Evolutionary conservation across 2,888 invertebrate species (phyloP), one percentile per base, ranked within the genome.

Genomic region (Lysandra bellargus): DNA sequence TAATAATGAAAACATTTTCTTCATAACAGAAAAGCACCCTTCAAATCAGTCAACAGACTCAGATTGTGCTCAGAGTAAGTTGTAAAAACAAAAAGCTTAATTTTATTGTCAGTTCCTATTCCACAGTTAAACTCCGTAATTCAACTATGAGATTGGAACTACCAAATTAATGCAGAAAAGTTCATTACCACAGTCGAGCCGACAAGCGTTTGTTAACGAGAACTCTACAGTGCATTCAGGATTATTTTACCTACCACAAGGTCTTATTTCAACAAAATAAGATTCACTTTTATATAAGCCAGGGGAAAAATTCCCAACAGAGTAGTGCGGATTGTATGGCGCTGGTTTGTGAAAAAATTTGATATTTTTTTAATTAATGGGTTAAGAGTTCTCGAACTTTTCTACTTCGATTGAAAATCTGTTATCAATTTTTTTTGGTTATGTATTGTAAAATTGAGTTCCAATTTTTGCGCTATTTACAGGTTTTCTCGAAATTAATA

Each of bases 161-260:
- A 80, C 78, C 80, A 81, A 83, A 83, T 83, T 85, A 83, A 85
- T 84, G 84, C 80, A 80, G 82, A 83, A 83, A 82, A 83, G 84
- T 84, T 87, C 84, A 85, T 87, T 86, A 85, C 80, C 75, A 60
- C 61, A 83, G 83, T 84, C 82, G 80, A 82, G 84, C 82, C 82
- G 80, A 81, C 84, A 84, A 87, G 86, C 85, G 83, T 83, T 82
- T 81, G 80, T 81, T 87, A 87, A 87, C 83, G 84, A 81, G 78
- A 79, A 78, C 80, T n/a, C 23, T 78, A 17, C 57, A 17, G 57
- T 17, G 4, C 4, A 57, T 57, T 57, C 57, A 3, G 4, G 4
- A 0, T 17, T 17, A 17, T 57, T 1, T 17, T 4, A 57, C 57
- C 57, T 57, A 4, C 3, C 3, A 57, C 17, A 17, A 17, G 57